phyloP scores from a whole-genome alignment of 2,888 invertebrate species.

The Pheosia gnoma region DNA sequence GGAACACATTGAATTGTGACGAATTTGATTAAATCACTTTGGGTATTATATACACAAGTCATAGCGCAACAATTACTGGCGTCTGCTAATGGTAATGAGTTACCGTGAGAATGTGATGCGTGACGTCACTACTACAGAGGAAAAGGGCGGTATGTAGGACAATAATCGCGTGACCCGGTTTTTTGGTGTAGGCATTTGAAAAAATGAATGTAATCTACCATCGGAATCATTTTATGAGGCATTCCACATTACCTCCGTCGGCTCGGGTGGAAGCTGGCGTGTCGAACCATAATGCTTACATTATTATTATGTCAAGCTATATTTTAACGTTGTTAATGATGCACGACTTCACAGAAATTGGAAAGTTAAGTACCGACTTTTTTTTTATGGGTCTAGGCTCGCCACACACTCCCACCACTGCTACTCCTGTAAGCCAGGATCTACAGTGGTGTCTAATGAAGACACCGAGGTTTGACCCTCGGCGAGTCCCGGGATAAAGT shows the following conservation, averaged over 20 bases:
- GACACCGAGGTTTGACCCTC: no score
- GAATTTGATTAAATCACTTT: no score
- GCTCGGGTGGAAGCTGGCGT: not conserved
- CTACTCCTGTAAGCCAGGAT: no score
- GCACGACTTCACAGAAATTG: not conserved
- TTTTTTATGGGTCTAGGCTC: no score
- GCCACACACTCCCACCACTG: no score
- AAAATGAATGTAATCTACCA: conserved; percentile 14
- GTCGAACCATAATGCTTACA: not conserved
- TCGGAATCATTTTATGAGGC: conserved; percentile 3
- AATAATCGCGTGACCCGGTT: conserved; percentile 49
- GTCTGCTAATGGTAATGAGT: conserved; percentile 43
- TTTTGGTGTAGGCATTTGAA: conserved; percentile 17
- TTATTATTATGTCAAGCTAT: not conserved
- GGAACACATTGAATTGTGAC: no score
- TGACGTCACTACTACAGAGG: conserved; percentile 42
- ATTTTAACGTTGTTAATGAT: not conserved
- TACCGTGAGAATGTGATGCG: conserved; percentile 37
- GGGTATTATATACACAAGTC: no score
- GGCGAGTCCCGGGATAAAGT: no score
- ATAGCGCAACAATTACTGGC: conserved; percentile 8
- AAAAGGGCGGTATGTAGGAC: conserved; percentile 49
- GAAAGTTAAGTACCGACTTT: not conserved
- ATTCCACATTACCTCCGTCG: not conserved
- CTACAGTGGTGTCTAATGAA: no score